phyloP scores from a whole-genome alignment of 2,113 vertebrate species.

The Alethe castanea region DNA sequence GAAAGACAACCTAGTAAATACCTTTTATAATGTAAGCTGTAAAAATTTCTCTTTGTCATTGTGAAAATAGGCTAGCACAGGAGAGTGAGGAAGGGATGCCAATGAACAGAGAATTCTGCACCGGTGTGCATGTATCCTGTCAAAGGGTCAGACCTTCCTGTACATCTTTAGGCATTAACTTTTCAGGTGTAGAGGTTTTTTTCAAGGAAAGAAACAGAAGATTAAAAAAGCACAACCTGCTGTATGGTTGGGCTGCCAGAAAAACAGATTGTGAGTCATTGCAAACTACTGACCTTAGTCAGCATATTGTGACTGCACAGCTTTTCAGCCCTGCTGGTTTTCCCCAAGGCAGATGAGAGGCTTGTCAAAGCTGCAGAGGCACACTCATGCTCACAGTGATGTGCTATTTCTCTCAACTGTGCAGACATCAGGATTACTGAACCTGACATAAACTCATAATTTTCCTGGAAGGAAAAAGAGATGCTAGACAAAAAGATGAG shows the following conservation, averaged over 20 bases:
- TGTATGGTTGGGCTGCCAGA: background rate
- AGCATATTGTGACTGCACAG: background rate
- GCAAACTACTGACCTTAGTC: background rate
- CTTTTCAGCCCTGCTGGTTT: background rate
- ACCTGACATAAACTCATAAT: background rate
- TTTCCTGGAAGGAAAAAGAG: background rate
- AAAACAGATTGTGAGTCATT: constrained; percentile 2
- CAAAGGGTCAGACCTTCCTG: background rate
- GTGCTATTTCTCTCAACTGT: background rate
- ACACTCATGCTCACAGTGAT: background rate
- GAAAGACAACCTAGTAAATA: background rate
- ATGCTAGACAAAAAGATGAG: background rate
- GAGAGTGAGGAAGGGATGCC: background rate
- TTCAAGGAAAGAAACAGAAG: background rate
- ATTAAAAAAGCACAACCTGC: background rate
- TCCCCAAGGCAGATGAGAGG: background rate
- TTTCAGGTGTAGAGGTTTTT: background rate
- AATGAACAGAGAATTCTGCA: background rate
- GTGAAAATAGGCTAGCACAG: background rate
- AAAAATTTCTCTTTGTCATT: background rate
- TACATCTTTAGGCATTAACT: background rate
- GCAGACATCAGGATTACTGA: background rate
- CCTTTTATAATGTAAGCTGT: background rate
- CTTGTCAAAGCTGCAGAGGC: background rate
- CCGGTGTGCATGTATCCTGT: background rate